Evolutionary conservation across 2,113 vertebrate genomes (phyloP), one percentile per base, ranked within the genome.

Genomic region (Cathartes aura): DNA sequence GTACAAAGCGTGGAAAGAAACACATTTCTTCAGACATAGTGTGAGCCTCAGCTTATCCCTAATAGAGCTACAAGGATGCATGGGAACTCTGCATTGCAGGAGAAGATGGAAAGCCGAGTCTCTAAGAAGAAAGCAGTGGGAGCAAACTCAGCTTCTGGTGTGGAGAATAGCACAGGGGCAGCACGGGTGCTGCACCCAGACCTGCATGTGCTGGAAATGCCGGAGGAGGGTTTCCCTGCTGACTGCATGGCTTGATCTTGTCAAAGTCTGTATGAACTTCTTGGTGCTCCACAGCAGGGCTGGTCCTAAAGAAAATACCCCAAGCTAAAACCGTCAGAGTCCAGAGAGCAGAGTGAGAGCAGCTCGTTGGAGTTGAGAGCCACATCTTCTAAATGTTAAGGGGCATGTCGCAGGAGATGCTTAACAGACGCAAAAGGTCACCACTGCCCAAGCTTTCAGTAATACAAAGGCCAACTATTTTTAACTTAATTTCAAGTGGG

Each of bases 381-480:
- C 0, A 0, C 60, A 12, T 67, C 83, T 75, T 82, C 21, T 10
- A 75, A 95, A 96, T 96, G 96, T 94, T 63, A 90, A 78, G 42
- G 80, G 85, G n/a, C 50, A 12, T 1, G 0, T 73, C 2, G 1
- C 14, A 34, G 84, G 83, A 89, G 95, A 43, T 59, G 72, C 86
- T 93, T 8, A 27, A 12, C 79, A 7, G 38, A 50, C 3, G 8
- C 55, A 67, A 96, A 97, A 97, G 97, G 96, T 97, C 96, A 95
- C 16, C 64, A 0, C 80, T 95, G 95, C 95, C 81, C 91, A 26
- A 26, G 91, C 86, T 79, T 34, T 47, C 83, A 29, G 19, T 23
- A 68, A 92, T 91, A 89, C 86, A 97, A 96, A 96, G 89, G 89
- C 95, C 95, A 97, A 15, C 95, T 97, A 97, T 97, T 97, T 97